These are phyloP conservation scores for Cheracebus regulus DNA, from an alignment of 2,797 vertebrate species.

Conservation along the genomic window DNA sequence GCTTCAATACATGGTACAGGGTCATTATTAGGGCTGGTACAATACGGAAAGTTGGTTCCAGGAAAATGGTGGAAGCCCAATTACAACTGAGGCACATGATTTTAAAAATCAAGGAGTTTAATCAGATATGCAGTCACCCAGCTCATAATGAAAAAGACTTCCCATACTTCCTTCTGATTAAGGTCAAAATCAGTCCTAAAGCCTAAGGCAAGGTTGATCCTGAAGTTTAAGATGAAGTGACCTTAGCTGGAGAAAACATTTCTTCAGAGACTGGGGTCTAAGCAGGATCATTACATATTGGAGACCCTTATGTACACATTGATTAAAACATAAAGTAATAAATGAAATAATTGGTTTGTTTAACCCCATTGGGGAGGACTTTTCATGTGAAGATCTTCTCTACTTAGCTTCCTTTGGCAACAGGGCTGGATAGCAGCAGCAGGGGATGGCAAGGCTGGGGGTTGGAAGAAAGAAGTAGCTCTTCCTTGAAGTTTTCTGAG, in stretches of 20 bases:
- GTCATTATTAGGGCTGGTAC: background rate
- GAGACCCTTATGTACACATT: background rate
- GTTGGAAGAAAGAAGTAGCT: background rate
- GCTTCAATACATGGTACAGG: background rate
- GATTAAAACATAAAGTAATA: background rate
- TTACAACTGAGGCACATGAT: background rate
- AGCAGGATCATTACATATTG: background rate
- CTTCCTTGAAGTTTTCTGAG: background rate
- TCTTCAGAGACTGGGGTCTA: background rate
- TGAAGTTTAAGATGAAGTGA: background rate
- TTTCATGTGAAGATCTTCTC: background rate
- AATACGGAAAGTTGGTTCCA: background rate
- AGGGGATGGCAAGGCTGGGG: accelerated
- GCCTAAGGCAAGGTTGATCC: background rate
- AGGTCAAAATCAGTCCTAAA: background rate
- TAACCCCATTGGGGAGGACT: background rate
- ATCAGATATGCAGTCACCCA: background rate
- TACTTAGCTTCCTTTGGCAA: background rate
- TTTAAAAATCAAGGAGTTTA: background rate
- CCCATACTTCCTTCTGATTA: background rate
- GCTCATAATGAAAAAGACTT: background rate
- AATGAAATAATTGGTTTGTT: background rate
- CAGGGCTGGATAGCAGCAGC: background rate
- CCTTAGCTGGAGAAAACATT: background rate
- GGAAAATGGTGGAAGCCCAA: background rate